Conservation (phyloP, 1,140 invertebrate genomes). For the Listronotus bonariensis region DNA sequence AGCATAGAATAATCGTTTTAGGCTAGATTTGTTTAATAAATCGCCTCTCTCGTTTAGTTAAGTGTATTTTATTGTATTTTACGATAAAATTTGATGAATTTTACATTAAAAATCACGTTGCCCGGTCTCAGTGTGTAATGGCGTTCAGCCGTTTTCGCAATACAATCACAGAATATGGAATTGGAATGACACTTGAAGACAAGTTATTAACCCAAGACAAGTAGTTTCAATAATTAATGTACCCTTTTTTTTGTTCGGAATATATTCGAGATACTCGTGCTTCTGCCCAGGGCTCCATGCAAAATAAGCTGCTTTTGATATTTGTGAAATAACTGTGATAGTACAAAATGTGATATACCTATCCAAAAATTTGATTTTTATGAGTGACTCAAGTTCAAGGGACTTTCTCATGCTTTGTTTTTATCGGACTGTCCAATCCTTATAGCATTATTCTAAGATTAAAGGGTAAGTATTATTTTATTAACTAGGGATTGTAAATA, state of each 20-base stretch:
- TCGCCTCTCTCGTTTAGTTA: conserved; percentile 25
- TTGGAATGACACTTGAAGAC: conserved; percentile 45
- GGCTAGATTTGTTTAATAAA: conserved; percentile 34
- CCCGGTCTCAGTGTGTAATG: conserved; percentile 50
- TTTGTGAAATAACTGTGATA: conserved; percentile 48
- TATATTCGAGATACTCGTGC: conserved; percentile 8
- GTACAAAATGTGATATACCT: conserved; percentile 48
- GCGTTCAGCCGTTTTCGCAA: conserved; percentile 49
- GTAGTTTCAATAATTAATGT: conserved; percentile 25
- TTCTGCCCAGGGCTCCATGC: conserved; percentile 21
- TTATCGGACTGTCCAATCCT: conserved; percentile 14
- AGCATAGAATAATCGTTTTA: conserved; percentile 32
- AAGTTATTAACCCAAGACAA: conserved; percentile 29
- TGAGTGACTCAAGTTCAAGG: conserved; percentile 26
- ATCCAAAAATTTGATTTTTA: conserved; percentile 33
- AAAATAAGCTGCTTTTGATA: conserved; percentile 22
- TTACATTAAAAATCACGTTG: conserved; percentile 47
- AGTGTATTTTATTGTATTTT: conserved; percentile 29
- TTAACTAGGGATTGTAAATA: not conserved
- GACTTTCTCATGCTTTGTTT: conserved; percentile 15
- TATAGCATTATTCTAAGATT: conserved; percentile 3
- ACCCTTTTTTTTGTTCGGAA: conserved; percentile 15
- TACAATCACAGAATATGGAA: conserved; percentile 42
- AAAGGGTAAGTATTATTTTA: conserved; percentile 3
- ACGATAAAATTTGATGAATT: conserved; percentile 17